Conservation (phyloP, 2,113 vertebrate species). For the Mus pahari region DNA sequence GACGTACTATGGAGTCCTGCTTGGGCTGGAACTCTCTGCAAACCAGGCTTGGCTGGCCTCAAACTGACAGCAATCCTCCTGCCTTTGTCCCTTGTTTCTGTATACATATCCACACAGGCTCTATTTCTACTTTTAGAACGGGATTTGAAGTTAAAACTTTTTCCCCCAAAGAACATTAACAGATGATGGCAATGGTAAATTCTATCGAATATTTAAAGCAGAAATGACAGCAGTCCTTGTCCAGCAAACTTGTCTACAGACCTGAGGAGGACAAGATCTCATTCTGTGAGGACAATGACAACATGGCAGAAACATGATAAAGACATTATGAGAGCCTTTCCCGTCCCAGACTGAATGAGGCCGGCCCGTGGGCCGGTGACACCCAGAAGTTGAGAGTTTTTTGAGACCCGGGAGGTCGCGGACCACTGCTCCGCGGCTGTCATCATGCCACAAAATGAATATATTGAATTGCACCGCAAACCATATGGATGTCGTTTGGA, state of each 20-base stretch:
- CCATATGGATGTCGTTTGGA: too few relatives aligned
- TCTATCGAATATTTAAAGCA: neutral
- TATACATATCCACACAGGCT: neutral
- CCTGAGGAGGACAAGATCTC: neutral
- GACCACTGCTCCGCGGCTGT: neutral
- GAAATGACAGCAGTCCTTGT: neutral
- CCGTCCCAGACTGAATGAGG: neutral
- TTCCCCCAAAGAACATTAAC: neutral
- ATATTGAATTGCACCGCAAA: too few relatives aligned
- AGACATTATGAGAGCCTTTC: conserved; percentile 50
- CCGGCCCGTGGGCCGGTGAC: fast-evolving
- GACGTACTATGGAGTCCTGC: too few relatives aligned
- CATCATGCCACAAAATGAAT: too few relatives aligned
- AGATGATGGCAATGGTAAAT: neutral
- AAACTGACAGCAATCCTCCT: neutral
- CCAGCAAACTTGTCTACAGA: neutral
- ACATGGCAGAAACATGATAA: neutral
- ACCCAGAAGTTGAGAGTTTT: neutral
- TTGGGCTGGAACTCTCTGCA: neutral
- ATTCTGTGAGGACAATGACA: neutral
- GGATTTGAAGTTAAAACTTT: neutral
- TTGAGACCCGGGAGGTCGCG: fast-evolving
- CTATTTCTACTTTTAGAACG: neutral
- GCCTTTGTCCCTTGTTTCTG: neutral
- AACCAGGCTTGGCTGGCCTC: neutral